Evolutionary conservation across 2,113 vertebrate genomes (phyloP).

Genomic region (Platichthys stellatus): DNA sequence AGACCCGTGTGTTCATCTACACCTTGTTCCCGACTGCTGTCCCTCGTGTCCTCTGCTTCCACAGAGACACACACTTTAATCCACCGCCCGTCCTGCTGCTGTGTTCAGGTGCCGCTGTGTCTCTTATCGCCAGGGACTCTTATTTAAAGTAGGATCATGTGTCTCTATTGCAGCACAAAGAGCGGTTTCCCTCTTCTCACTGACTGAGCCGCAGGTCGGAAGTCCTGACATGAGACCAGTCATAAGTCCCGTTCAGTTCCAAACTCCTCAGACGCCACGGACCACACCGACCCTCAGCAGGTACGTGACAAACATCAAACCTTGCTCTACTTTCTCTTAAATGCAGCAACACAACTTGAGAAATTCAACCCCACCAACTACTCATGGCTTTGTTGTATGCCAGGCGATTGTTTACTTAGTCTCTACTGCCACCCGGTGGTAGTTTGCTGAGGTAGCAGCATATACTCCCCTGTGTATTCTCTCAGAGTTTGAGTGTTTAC

Average conservation of each 20-base stretch:
- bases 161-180: slow-evolving; percentile 85
- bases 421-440: slow-evolving; percentile 56
- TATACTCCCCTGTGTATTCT: background rate
- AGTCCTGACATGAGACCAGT: slow-evolving; percentile 79
- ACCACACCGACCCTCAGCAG: slow-evolving; percentile 87
- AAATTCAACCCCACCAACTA: background rate
- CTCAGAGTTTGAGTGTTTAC: background rate
- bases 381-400: background rate
- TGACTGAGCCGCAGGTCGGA: slow-evolving; percentile 81
- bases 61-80: slow-evolving; percentile 38
- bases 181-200: slow-evolving; percentile 90
- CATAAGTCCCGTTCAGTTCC: slow-evolving; percentile 84
- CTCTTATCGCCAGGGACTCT: background rate
- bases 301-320: slow-evolving; percentile 49
- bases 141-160: background rate
- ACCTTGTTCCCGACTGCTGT: background rate
- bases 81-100: slow-evolving; percentile 9
- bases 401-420: background rate
- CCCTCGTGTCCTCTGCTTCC: slow-evolving; percentile 13
- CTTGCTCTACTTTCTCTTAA: background rate
- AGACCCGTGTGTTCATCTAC: background rate
- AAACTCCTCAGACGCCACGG: slow-evolving; percentile 86
- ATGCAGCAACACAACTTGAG: background rate
- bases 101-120: background rate
- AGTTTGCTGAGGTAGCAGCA: background rate